Evolutionary conservation across 2,113 vertebrate genomes (phyloP), one percentile per base, ranked within the genome.

Genomic region (Percopsis transmontana): DNA sequence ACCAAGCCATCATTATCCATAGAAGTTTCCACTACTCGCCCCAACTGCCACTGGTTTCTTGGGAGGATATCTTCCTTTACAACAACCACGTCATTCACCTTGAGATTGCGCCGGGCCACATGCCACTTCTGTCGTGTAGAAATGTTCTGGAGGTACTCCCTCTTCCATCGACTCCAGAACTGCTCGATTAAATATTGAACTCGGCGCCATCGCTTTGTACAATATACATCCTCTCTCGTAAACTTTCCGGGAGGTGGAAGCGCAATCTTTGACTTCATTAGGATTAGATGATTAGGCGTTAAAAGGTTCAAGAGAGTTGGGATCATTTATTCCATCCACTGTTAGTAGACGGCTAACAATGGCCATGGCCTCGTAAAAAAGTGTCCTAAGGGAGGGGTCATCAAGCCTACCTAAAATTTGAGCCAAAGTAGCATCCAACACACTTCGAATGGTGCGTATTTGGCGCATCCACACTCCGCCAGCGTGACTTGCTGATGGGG

Each of bases 361-460:
- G 12, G 56, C 66, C 66, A 65, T 79, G 0, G 59, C 76, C 55
- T 79, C 66, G 44, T 74, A 78, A 16, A 73, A 64, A 3, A 73
- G 40, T 9, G 65, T 73, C 55, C 65, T 73, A 18, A 71, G 57
- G 9, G 68, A 72, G 6, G 74, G 20, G 6, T 72, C 68, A 53
- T 72, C 58, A 11, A 72, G 60, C 42, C 70, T 52, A 0, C 54
- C 33, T 59, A 45, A 9, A 11, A 8, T 64, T 23, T 53, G 66
- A 20, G 33, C 12, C 5, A 70, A 2, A 0, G 47, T 58, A 14
- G 21, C 27, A 42, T 58, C 70, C 8, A 76, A 18, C 20, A 69
- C 73, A 24, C 56, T 62, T 15, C 21, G 0, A 20, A 74, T 16
- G 3, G 66, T 58, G 1, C 39, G 3, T 2, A 75, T 75, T 39